Conservation (phyloP, 92 coral and sea anemone species). For the Scolanthus callimorphus region DNA sequence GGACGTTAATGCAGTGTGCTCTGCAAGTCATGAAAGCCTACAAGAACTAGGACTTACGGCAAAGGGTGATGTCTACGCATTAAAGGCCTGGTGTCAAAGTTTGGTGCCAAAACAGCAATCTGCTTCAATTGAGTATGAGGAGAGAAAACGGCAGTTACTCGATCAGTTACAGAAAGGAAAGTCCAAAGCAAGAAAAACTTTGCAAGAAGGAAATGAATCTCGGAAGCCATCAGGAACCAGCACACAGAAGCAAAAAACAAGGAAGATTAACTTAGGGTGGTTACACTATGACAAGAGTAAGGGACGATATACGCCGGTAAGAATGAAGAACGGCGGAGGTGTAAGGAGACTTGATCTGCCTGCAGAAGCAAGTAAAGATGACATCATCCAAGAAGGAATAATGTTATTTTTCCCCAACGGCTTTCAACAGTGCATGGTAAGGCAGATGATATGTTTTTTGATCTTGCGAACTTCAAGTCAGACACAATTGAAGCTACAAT, state of each 20-base stretch:
- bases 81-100: conserved; percentile 34
- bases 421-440: conserved; percentile 12
- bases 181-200: conserved; percentile 7
- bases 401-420: conserved; percentile 37
- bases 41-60: conserved; percentile 41
- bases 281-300: conserved; percentile 13
- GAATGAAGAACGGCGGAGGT: conserved; percentile 34
- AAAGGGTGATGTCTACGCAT: conserved; percentile 36
- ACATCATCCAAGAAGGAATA: conserved; percentile 23
- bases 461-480: conserved; percentile 40
- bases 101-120: neutral
- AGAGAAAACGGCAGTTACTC: conserved; percentile 40
- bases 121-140: conserved; percentile 13
- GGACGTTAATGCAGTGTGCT: conserved; percentile 42
- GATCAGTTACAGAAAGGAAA: conserved; percentile 36
- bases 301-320: conserved; percentile 19
- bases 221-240: neutral
- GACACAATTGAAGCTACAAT: conserved; percentile 14
- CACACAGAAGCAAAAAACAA: conserved; percentile 7
- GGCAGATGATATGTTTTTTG: conserved; percentile 34
- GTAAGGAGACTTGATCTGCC: conserved; percentile 17
- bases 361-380: conserved; percentile 13
- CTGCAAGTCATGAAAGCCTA: conserved; percentile 23
- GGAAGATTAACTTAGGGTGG: conserved; percentile 34
- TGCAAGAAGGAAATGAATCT: neutral